Conservation (phyloP, 1,140 invertebrate genomes). For the Vollenhovia emeryi region DNA sequence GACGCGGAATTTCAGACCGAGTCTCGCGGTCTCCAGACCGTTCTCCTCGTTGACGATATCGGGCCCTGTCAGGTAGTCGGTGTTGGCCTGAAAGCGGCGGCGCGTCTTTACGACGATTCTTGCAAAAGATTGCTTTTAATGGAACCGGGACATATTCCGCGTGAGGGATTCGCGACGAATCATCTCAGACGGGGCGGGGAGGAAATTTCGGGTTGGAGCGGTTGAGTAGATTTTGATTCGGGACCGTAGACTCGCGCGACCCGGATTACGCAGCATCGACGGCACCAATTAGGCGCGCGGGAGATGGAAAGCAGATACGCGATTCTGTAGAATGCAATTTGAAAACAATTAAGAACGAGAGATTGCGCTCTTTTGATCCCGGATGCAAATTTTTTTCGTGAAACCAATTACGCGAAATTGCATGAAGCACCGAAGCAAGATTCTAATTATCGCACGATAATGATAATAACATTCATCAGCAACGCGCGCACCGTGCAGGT, state of each 20-base stretch:
- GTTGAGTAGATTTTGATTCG: conserved; percentile 44
- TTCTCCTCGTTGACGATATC: conserved; percentile 74
- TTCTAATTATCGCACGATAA: conserved; percentile 60
- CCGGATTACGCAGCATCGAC: conserved; percentile 42
- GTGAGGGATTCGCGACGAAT: neutral
- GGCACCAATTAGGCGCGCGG: conserved; percentile 37
- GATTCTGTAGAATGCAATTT: conserved; percentile 52
- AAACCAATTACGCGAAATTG: conserved; percentile 54
- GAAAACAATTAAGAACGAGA: conserved; percentile 56
- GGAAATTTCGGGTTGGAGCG: too few species aligned
- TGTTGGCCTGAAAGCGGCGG: conserved; percentile 84
- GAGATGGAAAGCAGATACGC: conserved; percentile 33
- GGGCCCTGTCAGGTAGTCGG: conserved; percentile 84
- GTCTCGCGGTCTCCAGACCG: conserved; percentile 90
- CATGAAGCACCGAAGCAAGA: conserved; percentile 53
- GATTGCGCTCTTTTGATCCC: conserved; percentile 51
- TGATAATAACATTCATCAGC: conserved; percentile 58
- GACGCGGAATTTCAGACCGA: conserved; percentile 91
- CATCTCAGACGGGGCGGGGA: too few species aligned
- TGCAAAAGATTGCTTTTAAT: neutral
- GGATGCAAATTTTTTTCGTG: conserved; percentile 50
- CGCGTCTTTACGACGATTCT: neutral
- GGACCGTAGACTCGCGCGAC: conserved; percentile 20
- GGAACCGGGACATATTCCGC: neutral
- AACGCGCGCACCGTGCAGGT: neutral